These are phyloP conservation scores for Pseudomyrmex gracilis DNA, from an alignment of 1,140 invertebrate genomes.

Conservation along the genomic window DNA sequence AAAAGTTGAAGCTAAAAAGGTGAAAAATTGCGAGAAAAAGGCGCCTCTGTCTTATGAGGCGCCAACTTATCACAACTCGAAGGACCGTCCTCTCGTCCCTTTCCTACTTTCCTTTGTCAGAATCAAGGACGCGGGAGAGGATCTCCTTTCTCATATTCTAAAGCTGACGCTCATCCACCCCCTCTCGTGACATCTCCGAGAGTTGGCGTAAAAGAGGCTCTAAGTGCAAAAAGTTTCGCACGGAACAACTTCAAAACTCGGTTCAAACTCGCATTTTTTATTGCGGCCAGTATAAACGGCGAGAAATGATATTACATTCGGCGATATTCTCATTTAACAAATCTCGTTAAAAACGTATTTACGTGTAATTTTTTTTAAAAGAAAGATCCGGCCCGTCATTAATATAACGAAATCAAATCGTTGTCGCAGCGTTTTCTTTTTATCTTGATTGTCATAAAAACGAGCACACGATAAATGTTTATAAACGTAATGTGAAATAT, in stretches of 20 bases:
- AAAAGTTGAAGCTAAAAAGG: slow-evolving; percentile 71
- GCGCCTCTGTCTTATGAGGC: slow-evolving; percentile 65
- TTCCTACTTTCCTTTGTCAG: slow-evolving; percentile 71
- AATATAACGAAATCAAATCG: background rate
- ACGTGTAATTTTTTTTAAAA: background rate
- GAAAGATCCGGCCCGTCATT: background rate
- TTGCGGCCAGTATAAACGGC: slow-evolving; percentile 33
- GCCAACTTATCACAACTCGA: slow-evolving; percentile 74
- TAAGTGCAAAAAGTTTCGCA: slow-evolving; percentile 72
- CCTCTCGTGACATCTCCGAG: slow-evolving; percentile 37
- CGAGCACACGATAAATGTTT: too few species aligned
- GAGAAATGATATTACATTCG: slow-evolving; percentile 69
- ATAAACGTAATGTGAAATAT: background rate
- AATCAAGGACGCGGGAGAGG: slow-evolving; percentile 74
- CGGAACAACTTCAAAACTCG: slow-evolving; percentile 68
- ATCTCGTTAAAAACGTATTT: slow-evolving; percentile 32
- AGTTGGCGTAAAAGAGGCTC: slow-evolving; percentile 66
- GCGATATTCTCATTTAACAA: slow-evolving; percentile 30
- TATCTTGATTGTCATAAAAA: too few species aligned
- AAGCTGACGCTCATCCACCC: slow-evolving; percentile 71
- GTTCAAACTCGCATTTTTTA: slow-evolving; percentile 68
- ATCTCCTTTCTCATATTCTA: slow-evolving; percentile 77
- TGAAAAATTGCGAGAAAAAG: slow-evolving; percentile 75
- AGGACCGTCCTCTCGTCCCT: slow-evolving; percentile 67
- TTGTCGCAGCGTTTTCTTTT: background rate